phyloP scores from a whole-genome alignment of 2,888 invertebrate genomes.

The Xestia rhomboidea region DNA sequence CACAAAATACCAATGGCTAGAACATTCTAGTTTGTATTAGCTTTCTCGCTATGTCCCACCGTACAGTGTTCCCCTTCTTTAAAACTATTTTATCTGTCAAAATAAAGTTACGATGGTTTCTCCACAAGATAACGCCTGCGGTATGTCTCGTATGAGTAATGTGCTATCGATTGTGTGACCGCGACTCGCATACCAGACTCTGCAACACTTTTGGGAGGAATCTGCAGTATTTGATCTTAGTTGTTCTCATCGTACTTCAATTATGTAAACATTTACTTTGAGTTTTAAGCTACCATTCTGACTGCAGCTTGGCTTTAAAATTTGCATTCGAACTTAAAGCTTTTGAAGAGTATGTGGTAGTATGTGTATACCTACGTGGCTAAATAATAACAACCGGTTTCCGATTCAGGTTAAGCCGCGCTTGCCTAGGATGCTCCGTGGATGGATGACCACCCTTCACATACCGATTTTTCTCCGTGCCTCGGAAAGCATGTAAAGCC shows the following conservation, averaged over 20 bases:
- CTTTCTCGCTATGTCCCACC: background rate
- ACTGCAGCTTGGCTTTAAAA: background rate
- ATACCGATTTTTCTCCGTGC: too few relatives aligned
- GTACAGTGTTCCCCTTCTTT: background rate
- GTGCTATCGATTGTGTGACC: slow-evolving; percentile 53
- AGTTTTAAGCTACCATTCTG: background rate
- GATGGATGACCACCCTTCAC: too few relatives aligned
- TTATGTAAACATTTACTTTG: background rate
- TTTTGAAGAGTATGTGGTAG: background rate
- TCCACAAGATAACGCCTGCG: slow-evolving; percentile 11
- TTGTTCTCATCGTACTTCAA: background rate
- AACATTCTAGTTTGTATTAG: background rate
- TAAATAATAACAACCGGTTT: too few relatives aligned
- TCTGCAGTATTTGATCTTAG: background rate
- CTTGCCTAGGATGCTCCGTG: too few relatives aligned
- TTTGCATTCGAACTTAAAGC: background rate
- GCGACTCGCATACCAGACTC: background rate
- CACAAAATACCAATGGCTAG: background rate
- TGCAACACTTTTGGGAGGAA: background rate
- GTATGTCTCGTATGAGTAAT: slow-evolving; percentile 42
- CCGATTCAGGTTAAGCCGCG: too few relatives aligned
- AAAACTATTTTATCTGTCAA: background rate
- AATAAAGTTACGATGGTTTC: background rate
- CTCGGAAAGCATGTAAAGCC: too few relatives aligned
- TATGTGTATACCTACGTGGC: too few relatives aligned